These are phyloP conservation scores for Uromys caudimaculatus DNA, from an alignment of 2,797 vertebrate genomes.

Conservation along the genomic window DNA sequence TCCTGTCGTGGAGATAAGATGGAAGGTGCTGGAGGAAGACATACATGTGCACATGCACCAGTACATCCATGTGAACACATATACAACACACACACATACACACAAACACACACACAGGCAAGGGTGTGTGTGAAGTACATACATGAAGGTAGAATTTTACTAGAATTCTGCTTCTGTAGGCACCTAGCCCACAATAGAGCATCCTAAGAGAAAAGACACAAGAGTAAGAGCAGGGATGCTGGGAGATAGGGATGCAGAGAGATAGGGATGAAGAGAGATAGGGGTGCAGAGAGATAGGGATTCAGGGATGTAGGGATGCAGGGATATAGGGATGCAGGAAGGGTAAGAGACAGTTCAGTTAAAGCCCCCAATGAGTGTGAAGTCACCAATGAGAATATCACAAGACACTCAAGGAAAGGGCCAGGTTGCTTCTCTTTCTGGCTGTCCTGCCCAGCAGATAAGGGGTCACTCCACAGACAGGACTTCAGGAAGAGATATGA, in stretches of 20 bases:
- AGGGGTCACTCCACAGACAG: neutral
- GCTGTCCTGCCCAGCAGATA: neutral
- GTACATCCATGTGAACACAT: neutral
- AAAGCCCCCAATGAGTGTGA: neutral
- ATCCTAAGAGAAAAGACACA: neutral
- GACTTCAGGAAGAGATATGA: neutral
- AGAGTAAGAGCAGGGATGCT: neutral
- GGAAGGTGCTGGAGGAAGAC: neutral
- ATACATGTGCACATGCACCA: neutral
- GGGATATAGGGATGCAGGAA: neutral
- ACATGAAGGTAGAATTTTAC: neutral
- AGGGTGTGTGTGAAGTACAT: too few relatives aligned
- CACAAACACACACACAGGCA: neutral
- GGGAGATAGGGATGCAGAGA: neutral
- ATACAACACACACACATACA: neutral
- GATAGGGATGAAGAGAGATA: neutral
- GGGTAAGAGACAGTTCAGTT: neutral
- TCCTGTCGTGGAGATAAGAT: neutral
- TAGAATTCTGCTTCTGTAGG: neutral
- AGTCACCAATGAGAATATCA: neutral
- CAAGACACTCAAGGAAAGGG: neutral
- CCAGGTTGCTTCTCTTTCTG: neutral
- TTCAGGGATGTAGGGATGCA: neutral
- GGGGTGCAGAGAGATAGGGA: neutral
- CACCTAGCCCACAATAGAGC: neutral